Evolutionary conservation across 1,140 invertebrate genomes (phyloP), one percentile per base, ranked within the genome.

Genomic region (Bilobella aurantiaca): DNA sequence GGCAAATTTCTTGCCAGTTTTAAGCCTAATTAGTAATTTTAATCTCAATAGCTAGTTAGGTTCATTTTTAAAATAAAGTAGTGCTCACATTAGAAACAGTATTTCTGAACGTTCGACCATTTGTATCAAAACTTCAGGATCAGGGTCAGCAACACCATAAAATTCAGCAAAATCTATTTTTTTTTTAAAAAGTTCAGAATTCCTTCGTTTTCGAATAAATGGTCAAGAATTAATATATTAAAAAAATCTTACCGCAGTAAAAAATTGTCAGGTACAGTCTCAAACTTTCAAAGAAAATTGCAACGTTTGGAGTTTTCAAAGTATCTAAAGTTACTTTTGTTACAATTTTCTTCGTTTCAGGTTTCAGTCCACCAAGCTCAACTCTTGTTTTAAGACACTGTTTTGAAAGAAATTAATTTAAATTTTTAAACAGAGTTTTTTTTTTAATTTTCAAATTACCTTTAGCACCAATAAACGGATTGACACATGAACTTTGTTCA

Each of bases 91-190:
- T 77, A 91, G 88, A 81, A 92, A 91, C 66, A 93, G 82, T n/a
- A 87, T 84, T 34, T 89, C 88, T 5, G 88, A 85, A 75, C 88
- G 84, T 76, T 93, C 90, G 77, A 90, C 89, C 34, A 87, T 86
- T 73, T 85, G 81, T 61, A 91, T 85, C 23, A 91, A 79, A 70
- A 85, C 82, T 75, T 91, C 89, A 1, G 88, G 85, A 76, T 89
- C 87, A 16, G 77, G 76, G 3, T 69, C 65, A 23, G 47, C 18
- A 3, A 21, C 57, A 29, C 61, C 32, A 58, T 63, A 66, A 29
- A 61, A 68, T 8, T 68, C 65, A 63, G 60, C 58, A 37, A 73
- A 73, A 67, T 68, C 68, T 73, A 58, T 31, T 59, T 21, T 1
- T 23, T 31, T 59, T 21, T 1, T 23, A 59, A 3, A 53, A 61